Evolutionary conservation across 2,888 invertebrate species (phyloP), one percentile per base, ranked within the genome.

Genomic region (Drosophila borborema): DNA sequence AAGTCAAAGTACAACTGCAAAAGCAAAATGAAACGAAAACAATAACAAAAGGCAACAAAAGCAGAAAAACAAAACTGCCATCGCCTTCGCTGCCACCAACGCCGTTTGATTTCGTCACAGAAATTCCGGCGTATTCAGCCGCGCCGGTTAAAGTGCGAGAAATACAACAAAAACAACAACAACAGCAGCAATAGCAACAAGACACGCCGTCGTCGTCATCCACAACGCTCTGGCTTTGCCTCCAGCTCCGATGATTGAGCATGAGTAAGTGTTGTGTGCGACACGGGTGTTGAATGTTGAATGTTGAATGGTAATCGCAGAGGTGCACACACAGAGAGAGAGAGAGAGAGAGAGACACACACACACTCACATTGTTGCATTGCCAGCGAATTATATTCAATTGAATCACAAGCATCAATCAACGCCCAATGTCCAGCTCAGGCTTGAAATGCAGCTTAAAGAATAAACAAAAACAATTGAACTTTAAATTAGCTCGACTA

Each of bases 81-180:
- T 51, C 41, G 60, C 38, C 64, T 16, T 38, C 10, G 58, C 45
- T 34, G 14, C 59, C 59, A 46, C 59, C 60, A 77, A 65, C 69
- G 77, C 58, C 72, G 72, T 72, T 77, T 70, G 72, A 74, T 90
- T 90, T 90, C 89, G 90, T 90, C 91, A 89, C 80, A 78, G 82
- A 82, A 87, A 86, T 86, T 86, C 86, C 88, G 85, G 61, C 79
- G 72, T 77, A 86, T 70, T 65, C 56, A 75, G 53, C 60, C 51
- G 71, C 68, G 41, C 61, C 63, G 80, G 80, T 82, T 82, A 81
- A 85, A 85, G 84, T 84, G 69, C 82, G 55, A 63, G 54, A 62
- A 62, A 49, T 55, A 55, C 55, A 40, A 55, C 23, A 51, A 12
- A 20, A 36, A 14, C 14, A 49, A 60, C 36, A 53, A 16, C 31